phyloP scores from a whole-genome alignment of 2,888 invertebrate genomes.

The Sesia apiformis region DNA sequence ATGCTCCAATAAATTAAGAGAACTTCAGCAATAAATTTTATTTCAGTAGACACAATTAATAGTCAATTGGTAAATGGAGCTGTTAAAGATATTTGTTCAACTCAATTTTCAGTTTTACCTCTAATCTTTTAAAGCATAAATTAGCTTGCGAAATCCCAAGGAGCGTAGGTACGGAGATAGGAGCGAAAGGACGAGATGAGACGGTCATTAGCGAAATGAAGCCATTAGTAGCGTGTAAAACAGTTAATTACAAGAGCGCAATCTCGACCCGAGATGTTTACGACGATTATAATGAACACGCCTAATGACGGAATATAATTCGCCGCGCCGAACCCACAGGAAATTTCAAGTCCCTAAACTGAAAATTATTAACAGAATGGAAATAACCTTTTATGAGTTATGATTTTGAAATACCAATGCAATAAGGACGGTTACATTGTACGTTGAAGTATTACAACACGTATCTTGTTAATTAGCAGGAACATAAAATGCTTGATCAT shows the following conservation, averaged over 20 bases:
- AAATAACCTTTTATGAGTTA: too few species aligned
- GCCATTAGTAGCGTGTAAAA: conserved; percentile 68
- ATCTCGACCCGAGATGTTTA: conserved; percentile 38
- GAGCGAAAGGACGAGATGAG: conserved; percentile 39
- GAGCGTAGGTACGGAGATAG: conserved; percentile 20
- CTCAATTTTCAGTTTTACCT: not conserved
- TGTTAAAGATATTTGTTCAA: not conserved
- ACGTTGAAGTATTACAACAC: not conserved
- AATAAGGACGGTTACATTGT: not conserved
- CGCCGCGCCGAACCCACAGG: not conserved
- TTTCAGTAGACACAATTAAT: not conserved
- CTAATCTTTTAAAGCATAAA: conserved; percentile 14
- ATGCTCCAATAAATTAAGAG: too few species aligned
- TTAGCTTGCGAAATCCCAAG: conserved; percentile 16
- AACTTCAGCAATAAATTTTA: too few species aligned
- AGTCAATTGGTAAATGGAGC: not conserved
- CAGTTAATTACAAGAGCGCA: conserved; percentile 59
- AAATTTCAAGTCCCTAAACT: too few species aligned
- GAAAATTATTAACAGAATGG: too few species aligned
- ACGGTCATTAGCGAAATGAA: conserved; percentile 65
- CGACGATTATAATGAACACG: conserved; percentile 34
- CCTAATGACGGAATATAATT: conserved; percentile 23
- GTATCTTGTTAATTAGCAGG: not conserved
- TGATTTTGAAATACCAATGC: too few species aligned
- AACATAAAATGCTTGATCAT: not conserved